Base-by-base conservation (phyloP, 2,797 vertebrate species). In the Thaleichthys pacificus region DNA sequence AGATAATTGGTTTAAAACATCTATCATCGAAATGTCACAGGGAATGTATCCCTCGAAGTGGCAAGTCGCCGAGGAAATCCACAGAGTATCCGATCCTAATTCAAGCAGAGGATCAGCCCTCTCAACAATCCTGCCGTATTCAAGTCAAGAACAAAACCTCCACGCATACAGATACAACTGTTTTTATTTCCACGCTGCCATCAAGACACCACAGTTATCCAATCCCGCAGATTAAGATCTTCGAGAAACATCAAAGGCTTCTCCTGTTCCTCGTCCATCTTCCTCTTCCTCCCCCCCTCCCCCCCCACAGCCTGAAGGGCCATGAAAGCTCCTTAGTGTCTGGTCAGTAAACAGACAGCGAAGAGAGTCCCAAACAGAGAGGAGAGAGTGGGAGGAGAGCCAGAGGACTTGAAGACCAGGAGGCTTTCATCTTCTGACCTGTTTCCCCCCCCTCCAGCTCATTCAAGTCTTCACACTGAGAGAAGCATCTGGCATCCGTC, bases 11-110 rank as follows among this genome's bases (percentile, higher is more conserved):
- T 21, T 58, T 72, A 14, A 56, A 42, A 65, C n/a, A 69, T 75
- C 67, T 58, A 42, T 35, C 68, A 35, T 68, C 65, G 66, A 75
- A 75, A 61, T 72, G 74, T 68, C 57, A 67, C 42, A 24, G 51
- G 22, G 57, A 58, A 38, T 35, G 57, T 58, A 63, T 66, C 62
- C 32, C 56, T 72, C 56, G 3, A 66, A 26, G 62, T 65, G 64
- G 70, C 51, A 38, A 38, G 35, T 38, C 35, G 35, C 35, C 35
- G 9, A 8, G 35, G 35, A 38, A 38, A 7, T 38, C 35, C 9
- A 1, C 35, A 38, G 35, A 38, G 7, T 8, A 35, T 47, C 42
- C 12, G 11, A 47, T 47, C 42, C 38, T 42, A 5, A 1, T 42
- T 42, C 38, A 42, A 12, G 38, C 38, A 42, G 38, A 2, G 38